Conservation (phyloP, 2,113 vertebrate genomes). For the Oryzias melastigma region DNA sequence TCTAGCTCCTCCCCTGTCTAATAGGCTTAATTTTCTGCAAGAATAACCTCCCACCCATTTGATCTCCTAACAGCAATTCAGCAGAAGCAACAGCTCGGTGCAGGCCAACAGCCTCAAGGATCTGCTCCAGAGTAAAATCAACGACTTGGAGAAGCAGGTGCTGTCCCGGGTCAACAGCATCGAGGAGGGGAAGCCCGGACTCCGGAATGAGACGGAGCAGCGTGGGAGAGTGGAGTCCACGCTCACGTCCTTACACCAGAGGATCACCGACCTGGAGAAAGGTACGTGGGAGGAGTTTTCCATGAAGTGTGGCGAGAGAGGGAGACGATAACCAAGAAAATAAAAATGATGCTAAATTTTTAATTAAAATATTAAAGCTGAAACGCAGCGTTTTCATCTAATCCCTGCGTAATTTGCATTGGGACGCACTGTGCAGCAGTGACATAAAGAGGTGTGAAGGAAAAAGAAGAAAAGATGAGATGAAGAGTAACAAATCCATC, state of each 20-base stretch:
- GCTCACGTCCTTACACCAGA: conserved; percentile 92
- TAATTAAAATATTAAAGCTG: not conserved
- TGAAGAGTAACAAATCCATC: conserved; percentile 9
- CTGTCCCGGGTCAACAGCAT: conserved; percentile 92
- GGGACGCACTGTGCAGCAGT: not conserved
- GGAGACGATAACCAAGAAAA: not conserved
- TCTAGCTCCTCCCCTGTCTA: too few species aligned
- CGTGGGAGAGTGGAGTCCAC: conserved; percentile 92
- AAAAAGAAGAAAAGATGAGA: not conserved
- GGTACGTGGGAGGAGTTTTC: conserved; percentile 66
- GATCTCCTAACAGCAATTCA: conserved; percentile 82
- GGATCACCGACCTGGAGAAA: conserved; percentile 97
- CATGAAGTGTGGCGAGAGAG: not conserved
- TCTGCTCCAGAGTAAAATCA: conserved; percentile 93
- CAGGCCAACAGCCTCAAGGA: conserved; percentile 93
- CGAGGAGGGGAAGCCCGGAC: conserved; percentile 88
- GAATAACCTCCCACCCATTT: not conserved
- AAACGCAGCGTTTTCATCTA: conserved; percentile 8
- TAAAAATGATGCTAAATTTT: not conserved
- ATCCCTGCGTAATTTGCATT: conserved; percentile 13
- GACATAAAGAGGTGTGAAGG: not conserved
- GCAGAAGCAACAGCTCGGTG: conserved; percentile 89
- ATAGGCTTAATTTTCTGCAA: too few species aligned
- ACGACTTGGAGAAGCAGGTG: conserved; percentile 95
- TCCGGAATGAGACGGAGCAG: conserved; percentile 91